Percentiles rank a stretch among this genome's conserved stretches.
phyloP scores from a whole-genome alignment of 2,888 invertebrate species.

The Priapulus caudatus region DNA sequence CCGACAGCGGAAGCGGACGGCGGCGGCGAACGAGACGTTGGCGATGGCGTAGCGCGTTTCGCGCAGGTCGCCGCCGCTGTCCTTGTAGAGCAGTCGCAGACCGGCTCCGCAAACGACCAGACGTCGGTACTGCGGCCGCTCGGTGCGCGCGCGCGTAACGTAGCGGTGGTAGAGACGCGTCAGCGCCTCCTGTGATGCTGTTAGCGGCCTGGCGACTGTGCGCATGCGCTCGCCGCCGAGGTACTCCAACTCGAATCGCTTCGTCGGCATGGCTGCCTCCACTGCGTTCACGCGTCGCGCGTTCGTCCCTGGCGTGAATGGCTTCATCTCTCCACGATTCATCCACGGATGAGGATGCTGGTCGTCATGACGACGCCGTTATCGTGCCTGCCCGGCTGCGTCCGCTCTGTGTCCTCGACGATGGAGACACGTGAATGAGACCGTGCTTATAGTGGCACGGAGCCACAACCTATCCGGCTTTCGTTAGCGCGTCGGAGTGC shows the following conservation, averaged over 20 bases:
- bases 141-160: neutral
- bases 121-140: neutral
- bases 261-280: neutral
- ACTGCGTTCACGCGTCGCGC: too few relatives aligned
- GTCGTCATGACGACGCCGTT: too few relatives aligned
- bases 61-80: neutral
- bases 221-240: neutral
- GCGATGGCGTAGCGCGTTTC: neutral
- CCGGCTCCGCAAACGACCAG: neutral
- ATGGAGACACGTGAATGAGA: too few relatives aligned
- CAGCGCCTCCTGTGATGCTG: neutral
- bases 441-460: too few relatives aligned
- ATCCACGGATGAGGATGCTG: too few relatives aligned
- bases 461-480: too few relatives aligned
- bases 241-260: slow-evolving; percentile 1
- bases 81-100: neutral
- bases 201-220: neutral
- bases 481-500: too few relatives aligned
- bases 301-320: too few relatives aligned
- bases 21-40: neutral
- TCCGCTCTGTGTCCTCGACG: too few relatives aligned
- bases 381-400: too few relatives aligned
- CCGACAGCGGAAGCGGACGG: neutral
- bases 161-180: neutral
- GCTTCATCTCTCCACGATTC: too few relatives aligned